A percentile compares a stretch with the other conserved stretches of the same genome.
These are phyloP conservation scores for Xiphydria camelus DNA, from an alignment of 2,888 invertebrate species.

Conservation along the genomic window DNA sequence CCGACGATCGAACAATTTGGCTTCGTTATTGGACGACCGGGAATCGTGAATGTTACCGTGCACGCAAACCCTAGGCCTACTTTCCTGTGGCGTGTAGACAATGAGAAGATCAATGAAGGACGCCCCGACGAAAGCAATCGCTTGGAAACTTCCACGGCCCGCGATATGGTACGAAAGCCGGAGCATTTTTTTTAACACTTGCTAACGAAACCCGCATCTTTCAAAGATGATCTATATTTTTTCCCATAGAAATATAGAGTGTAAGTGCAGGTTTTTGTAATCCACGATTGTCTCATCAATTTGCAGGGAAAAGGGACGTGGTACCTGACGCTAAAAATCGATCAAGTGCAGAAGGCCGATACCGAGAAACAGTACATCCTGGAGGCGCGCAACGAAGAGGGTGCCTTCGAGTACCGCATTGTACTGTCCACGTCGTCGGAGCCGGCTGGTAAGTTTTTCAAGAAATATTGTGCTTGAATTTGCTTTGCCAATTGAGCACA, in stretches of 20 bases:
- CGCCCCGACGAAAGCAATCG: constrained; percentile 58
- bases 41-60: constrained; percentile 73
- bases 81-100: constrained; percentile 71
- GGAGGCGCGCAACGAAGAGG: constrained; percentile 71
- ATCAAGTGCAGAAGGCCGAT: constrained; percentile 72
- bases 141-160: constrained; percentile 59
- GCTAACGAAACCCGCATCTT: no score
- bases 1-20: constrained; percentile 70
- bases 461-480: not conserved
- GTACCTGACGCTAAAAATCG: constrained; percentile 69
- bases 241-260: no score
- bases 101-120: constrained; percentile 62
- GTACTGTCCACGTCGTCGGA: constrained; percentile 70
- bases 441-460: constrained; percentile 60
- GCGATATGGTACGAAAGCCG: constrained; percentile 55
- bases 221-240: no score
- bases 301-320: constrained; percentile 69
- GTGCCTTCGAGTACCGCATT: constrained; percentile 67
- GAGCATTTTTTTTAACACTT: no score
- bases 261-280: no score
- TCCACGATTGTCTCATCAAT: no score
- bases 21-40: constrained; percentile 72
- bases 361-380: constrained; percentile 73
- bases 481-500: not conserved
- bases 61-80: constrained; percentile 72